These are phyloP conservation scores for Mystacornis crossleyi DNA, from an alignment of 2,113 vertebrate species.

Conservation along the genomic window DNA sequence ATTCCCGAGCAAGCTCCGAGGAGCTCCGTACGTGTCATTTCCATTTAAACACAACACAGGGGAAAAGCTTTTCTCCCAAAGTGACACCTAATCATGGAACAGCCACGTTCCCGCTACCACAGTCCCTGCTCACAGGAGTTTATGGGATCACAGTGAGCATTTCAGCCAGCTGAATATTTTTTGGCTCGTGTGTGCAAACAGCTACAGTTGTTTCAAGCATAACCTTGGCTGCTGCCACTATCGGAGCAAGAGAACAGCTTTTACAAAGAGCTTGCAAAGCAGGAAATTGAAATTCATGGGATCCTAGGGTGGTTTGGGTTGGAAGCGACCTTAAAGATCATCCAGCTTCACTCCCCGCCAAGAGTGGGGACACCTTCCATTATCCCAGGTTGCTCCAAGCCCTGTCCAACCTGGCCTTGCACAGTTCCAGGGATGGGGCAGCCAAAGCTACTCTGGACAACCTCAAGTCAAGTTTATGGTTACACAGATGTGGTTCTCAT, in stretches of 20 bases:
- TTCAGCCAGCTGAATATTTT: background rate
- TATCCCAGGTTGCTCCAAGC: background rate
- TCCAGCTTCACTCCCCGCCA: background rate
- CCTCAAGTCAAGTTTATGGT: background rate
- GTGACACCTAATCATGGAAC: background rate
- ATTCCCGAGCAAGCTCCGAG: background rate
- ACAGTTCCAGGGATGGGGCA: background rate
- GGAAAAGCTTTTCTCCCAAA: background rate
- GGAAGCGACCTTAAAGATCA: background rate
- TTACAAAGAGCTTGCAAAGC: background rate
- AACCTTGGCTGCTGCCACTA: background rate
- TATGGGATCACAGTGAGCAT: background rate
- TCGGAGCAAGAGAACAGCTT: background rate
- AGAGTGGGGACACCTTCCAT: background rate
- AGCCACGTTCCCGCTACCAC: background rate
- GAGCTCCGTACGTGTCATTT: background rate
- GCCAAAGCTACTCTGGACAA: background rate
- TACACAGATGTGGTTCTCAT: background rate
- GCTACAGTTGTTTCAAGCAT: background rate
- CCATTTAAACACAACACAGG: background rate
- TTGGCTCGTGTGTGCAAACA: background rate
- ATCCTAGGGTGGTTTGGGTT: background rate
- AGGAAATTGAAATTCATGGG: background rate
- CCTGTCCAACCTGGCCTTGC: background rate
- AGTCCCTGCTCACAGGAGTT: background rate